A percentile compares a stretch with the other conserved stretches of the same genome.
These are phyloP conservation scores for Paragorgia papillata DNA, from an alignment of 92 coral and sea anemone species.

Conservation along the genomic window DNA sequence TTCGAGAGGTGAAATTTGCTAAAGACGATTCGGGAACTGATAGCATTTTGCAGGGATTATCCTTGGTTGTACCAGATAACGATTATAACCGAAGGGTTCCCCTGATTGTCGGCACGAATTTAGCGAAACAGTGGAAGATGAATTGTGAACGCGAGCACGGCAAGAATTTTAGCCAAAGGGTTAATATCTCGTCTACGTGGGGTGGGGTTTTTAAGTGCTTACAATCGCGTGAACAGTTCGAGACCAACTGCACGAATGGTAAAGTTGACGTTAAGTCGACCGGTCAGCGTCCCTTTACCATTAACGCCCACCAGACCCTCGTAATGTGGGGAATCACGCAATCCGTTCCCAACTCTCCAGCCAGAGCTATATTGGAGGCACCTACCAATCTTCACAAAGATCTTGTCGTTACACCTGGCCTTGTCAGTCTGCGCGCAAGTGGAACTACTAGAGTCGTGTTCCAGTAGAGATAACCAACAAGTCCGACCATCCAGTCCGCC, in stretches of 20 bases:
- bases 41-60: slow-evolving; percentile 9
- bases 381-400: neutral
- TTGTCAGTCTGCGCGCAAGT: neutral
- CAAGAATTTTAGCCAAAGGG: slow-evolving; percentile 29
- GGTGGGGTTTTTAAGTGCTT: slow-evolving; percentile 18
- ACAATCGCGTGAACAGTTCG: slow-evolving; percentile 7
- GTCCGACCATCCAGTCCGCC: neutral
- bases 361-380: neutral
- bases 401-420: neutral
- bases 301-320: slow-evolving; percentile 22
- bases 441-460: slow-evolving; percentile 31
- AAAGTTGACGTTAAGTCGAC: neutral
- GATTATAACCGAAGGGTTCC: slow-evolving; percentile 32
- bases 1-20: slow-evolving; percentile 7
- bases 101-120: slow-evolving; percentile 18
- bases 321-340: slow-evolving; percentile 29
- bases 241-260: neutral
- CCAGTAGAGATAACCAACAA: slow-evolving; percentile 12
- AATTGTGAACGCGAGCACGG: slow-evolving; percentile 29
- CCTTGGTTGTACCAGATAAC: slow-evolving; percentile 16
- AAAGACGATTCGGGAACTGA: slow-evolving; percentile 12
- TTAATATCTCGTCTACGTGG: slow-evolving; percentile 22
- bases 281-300: slow-evolving; percentile 1
- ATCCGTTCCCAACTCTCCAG: slow-evolving; percentile 4
- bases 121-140: neutral